Conservation (phyloP, 2,113 vertebrate species). For the Austrofundulus limnaeus region DNA sequence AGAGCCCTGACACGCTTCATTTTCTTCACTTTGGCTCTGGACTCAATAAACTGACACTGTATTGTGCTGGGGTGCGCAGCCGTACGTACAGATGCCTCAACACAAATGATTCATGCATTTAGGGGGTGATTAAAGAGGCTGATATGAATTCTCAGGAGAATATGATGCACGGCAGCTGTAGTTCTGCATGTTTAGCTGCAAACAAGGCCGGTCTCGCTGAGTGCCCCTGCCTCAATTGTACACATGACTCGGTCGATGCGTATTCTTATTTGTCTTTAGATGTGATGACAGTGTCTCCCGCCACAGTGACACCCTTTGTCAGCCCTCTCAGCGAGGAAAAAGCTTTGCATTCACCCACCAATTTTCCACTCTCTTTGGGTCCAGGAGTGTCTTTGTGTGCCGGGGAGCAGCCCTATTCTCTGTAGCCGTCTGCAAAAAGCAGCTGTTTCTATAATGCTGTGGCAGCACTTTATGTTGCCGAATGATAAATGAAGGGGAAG, state of each 20-base stretch:
- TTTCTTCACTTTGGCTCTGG: slow-evolving; percentile 33
- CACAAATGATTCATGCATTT: slow-evolving; percentile 45
- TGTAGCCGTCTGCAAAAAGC: slow-evolving; percentile 76
- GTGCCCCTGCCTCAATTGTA: slow-evolving; percentile 62
- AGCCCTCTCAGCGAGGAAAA: slow-evolving; percentile 70
- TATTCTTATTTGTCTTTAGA: slow-evolving; percentile 68
- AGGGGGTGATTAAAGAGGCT: slow-evolving; percentile 36
- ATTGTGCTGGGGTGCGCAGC: slow-evolving; percentile 19
- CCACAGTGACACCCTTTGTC: slow-evolving; percentile 76
- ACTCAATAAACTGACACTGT: slow-evolving; percentile 43
- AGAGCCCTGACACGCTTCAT: slow-evolving; percentile 51
- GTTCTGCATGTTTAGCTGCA: slow-evolving; percentile 61
- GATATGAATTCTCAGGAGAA: slow-evolving; percentile 49
- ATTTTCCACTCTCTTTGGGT: slow-evolving; percentile 83
- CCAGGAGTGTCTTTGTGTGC: slow-evolving; percentile 70
- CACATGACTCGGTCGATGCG: slow-evolving; percentile 54
- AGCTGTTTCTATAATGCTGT: slow-evolving; percentile 85
- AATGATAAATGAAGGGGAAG: slow-evolving; percentile 84
- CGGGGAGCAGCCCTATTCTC: slow-evolving; percentile 63
- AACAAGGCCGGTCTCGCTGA: slow-evolving; percentile 40
- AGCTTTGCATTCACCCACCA: slow-evolving; percentile 78
- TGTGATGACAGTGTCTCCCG: slow-evolving; percentile 69
- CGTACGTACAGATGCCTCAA: slow-evolving; percentile 41
- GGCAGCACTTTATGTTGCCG: slow-evolving; percentile 74
- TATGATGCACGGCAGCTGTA: slow-evolving; percentile 65